Evolutionary conservation across 2,113 vertebrate genomes (phyloP), one percentile per base, ranked within the genome.

Genomic region (Elephas maximus): DNA sequence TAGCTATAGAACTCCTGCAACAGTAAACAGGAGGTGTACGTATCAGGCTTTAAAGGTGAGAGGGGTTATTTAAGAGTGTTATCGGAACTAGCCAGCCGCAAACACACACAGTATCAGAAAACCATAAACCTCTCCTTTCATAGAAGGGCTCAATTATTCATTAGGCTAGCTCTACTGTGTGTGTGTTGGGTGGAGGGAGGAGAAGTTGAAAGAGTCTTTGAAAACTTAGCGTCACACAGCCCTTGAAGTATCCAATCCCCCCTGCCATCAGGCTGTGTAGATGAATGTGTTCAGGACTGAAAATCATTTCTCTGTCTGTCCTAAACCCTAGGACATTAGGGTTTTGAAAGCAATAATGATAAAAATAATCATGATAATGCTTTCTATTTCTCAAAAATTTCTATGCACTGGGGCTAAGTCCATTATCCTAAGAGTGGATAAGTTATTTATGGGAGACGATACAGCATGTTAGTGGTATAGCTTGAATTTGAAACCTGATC

Each of bases 41-140:
- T 87, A 96, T 96, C 91, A 97, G 97, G 89, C 88, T 97, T 96
- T 96, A 95, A 30, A 95, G 84, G 94, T 93, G 98, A 95, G 97
- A 79, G 7, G 85, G 48, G 69, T 97, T 95, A 93, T 97, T 98
- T 97, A 97, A 97, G 95, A 98, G 95, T 81, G 93, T 99, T 99
- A 99, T 98, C 98, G 98, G 95, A 96, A 92, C 79, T 45, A 96
- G 90, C 97, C 98, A 98, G 98, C 94, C 97, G 96, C 95, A 97
- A 98, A 97, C 74, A 95, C 74, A 88, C 53, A 97, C 95, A 73
- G 2, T 92, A 97, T 97, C 89, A 96, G 97, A 97, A 95, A 95
- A 85, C 63, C 93, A 91, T 97, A 98, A 98, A 97, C 93, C 5
- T 97, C 91, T 81, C 71, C 28, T 63, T 97, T 92, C 94, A 91